Percentiles rank a stretch among this genome's conserved stretches.
Conservation (phyloP, 2,888 invertebrate species). For the Sepiola atlantica region DNA sequence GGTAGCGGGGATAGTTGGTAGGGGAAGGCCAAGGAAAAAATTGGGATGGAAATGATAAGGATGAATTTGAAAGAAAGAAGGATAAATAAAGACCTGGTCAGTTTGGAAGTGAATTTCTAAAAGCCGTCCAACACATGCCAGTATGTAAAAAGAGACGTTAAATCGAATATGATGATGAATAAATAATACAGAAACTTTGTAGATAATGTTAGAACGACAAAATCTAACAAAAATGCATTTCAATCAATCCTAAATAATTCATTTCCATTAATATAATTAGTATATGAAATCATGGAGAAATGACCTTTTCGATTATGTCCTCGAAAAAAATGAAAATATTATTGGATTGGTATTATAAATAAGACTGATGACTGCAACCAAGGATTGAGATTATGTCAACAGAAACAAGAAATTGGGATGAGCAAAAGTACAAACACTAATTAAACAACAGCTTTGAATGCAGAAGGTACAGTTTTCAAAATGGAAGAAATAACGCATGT, state of each 20-base stretch:
- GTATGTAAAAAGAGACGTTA: too few species aligned
- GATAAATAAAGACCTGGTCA: too few species aligned
- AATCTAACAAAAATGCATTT: neutral
- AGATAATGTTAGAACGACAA: neutral
- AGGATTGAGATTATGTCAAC: neutral
- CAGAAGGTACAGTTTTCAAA: neutral
- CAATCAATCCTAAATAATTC: neutral
- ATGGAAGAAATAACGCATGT: neutral
- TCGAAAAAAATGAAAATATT: neutral
- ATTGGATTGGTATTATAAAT: neutral
- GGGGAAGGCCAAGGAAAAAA: too few species aligned
- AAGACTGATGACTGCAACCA: neutral
- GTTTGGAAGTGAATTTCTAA: too few species aligned
- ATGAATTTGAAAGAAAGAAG: too few species aligned
- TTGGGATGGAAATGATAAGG: too few species aligned
- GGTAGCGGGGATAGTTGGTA: too few species aligned
- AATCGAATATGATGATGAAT: too few species aligned
- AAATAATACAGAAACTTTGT: too few species aligned
- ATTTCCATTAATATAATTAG: neutral
- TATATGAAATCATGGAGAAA: neutral
- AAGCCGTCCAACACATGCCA: too few species aligned
- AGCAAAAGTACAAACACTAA: neutral
- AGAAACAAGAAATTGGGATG: neutral
- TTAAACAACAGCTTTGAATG: neutral
- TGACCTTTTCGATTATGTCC: neutral